Percentiles rank a stretch among this genome's conserved stretches.
phyloP scores from a whole-genome alignment of 2,797 vertebrate species.

The Tragelaphus eurycerus region DNA sequence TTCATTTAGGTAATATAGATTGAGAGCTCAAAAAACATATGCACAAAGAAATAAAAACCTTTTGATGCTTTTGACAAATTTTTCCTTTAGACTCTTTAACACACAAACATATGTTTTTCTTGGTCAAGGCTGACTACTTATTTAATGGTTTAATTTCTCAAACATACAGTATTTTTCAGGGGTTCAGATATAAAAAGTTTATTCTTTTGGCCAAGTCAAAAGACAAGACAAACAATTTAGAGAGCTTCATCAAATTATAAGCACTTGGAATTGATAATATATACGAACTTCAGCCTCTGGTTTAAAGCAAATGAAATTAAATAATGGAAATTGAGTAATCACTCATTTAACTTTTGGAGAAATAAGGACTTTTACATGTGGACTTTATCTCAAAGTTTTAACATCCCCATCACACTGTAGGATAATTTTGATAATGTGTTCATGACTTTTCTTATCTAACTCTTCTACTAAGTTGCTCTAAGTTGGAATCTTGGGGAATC shows the following conservation, averaged over 20 bases:
- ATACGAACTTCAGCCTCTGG: neutral
- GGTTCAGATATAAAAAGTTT: slow-evolving; percentile 50
- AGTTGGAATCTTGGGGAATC: too few species aligned
- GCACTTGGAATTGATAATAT: neutral
- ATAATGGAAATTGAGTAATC: neutral
- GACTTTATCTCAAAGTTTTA: neutral
- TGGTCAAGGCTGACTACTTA: slow-evolving; percentile 64
- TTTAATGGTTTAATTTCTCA: slow-evolving; percentile 55
- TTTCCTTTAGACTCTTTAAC: neutral
- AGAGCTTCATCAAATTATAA: neutral
- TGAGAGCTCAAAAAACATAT: neutral
- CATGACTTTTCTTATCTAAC: neutral
- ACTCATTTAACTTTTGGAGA: neutral
- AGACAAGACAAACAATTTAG: slow-evolving; percentile 36
- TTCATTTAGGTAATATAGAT: neutral
- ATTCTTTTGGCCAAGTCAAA: slow-evolving; percentile 37
- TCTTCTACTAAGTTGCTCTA: neutral
- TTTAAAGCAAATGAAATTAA: neutral
- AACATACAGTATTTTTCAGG: slow-evolving; percentile 49
- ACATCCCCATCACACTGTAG: neutral
- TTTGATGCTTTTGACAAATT: neutral
- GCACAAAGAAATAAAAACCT: neutral
- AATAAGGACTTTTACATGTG: neutral
- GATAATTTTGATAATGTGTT: neutral
- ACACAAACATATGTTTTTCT: slow-evolving; percentile 7